Conservation (phyloP, 2,888 invertebrate species). For the Amphipoea oculea region DNA sequence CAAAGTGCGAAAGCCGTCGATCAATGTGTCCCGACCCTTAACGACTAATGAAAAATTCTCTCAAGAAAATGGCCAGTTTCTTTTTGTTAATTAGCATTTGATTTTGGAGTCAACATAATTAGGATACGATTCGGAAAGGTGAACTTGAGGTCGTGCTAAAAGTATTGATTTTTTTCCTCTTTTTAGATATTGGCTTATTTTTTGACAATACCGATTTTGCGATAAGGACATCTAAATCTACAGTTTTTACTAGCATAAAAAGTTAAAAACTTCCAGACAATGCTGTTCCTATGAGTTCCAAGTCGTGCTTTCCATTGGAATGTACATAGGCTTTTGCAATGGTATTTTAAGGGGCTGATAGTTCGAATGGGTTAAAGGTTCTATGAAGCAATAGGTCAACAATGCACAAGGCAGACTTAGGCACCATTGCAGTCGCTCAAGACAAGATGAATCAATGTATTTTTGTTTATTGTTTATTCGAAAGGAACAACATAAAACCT, state of each 20-base stretch:
- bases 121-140: constrained; percentile 15
- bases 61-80: constrained; percentile 31
- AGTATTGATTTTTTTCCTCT: constrained; percentile 2
- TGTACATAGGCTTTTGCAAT: constrained; percentile 8
- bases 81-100: constrained; percentile 56
- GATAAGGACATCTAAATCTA: neutral
- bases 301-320: constrained; percentile 3
- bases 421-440: neutral
- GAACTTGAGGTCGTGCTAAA: constrained; percentile 9
- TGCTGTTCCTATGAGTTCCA: neutral
- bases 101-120: constrained; percentile 45
- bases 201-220: neutral
- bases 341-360: constrained; percentile 1
- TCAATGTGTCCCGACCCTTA: neutral
- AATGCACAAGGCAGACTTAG: neutral
- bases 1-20: no score
- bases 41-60: constrained; percentile 46
- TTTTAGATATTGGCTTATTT: neutral
- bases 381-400: constrained; percentile 12
- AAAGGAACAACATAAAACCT: neutral
- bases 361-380: constrained; percentile 23
- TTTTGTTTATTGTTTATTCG: no score
- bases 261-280: neutral
- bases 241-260: neutral
- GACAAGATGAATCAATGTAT: neutral